Evolutionary conservation across 2,113 vertebrate genomes (phyloP), one percentile per base, ranked within the genome.

Genomic region (Gasterosteus nipponicus): DNA sequence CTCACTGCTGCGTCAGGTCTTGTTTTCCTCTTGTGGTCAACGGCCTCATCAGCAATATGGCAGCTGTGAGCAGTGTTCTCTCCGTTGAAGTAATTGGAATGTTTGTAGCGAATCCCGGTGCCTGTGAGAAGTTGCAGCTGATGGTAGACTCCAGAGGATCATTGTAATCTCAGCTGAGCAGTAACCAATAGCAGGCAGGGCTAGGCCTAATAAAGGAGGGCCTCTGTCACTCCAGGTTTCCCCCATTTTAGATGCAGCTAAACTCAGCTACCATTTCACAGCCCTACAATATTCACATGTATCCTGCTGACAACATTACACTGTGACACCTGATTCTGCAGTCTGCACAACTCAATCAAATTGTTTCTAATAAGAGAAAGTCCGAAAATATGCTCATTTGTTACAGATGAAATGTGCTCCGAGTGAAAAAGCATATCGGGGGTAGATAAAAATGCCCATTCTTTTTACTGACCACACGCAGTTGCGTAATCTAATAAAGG

Each of bases 161-260:
- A 80, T 75, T 81, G 72, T 79, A 77, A 63, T 81, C 80, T 83
- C 71, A 66, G 70, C 41, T 78, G 80, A 89, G 72, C 88, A 83
- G 78, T 86, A 77, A 80, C 78, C 81, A 82, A 77, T 75, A 80
- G 85, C 81, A 79, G 59, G 80, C 79, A 77, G 81, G 67, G 72
- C 79, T 62, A 61, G 87, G 87, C 86, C 88, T 90, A 78, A 84
- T 83, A 85, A 88, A 90, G 82, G 75, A 89, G 84, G 86, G 86
- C 86, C 89, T 89, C 82, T 69, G 60, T 90, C 86, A 86, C 87
- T 87, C 79, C 78, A 92, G 89, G 90, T 91, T 91, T 91, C 89
- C 91, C 91, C 91, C 89, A 92, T 93, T 91, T 93, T 92, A 88
- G 91, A 92, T 87, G 82, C 85, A 84, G 87, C 88, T 88, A 84